phyloP scores from a whole-genome alignment of 2,113 vertebrate species.

The Stigmatopora argus region DNA sequence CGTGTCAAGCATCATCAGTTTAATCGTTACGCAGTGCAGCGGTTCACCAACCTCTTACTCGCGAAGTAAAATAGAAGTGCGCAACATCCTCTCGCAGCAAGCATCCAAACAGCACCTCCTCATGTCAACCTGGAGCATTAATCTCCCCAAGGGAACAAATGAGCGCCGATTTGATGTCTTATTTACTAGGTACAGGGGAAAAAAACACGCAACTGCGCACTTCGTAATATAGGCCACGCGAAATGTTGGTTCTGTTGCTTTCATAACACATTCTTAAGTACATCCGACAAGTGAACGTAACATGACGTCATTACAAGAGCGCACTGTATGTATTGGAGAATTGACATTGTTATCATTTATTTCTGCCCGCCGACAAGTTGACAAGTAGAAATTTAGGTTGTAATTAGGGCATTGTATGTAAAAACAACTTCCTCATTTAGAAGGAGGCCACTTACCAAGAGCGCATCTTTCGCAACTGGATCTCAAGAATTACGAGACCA shows the following conservation, averaged over 20 bases:
- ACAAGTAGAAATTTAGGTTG: not conserved
- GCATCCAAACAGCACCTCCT: conserved; percentile 38
- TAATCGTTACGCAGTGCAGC: conserved; percentile 31
- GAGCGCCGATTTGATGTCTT: conserved; percentile 12
- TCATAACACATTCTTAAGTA: not conserved
- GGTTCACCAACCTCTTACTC: conserved; percentile 32
- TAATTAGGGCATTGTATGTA: not conserved
- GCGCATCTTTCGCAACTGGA: conserved; percentile 8
- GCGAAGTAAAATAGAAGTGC: conserved; percentile 65
- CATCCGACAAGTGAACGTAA: not conserved
- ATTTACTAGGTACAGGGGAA: conserved; percentile 40
- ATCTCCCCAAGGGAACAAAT: conserved; percentile 21
- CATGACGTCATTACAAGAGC: not conserved
- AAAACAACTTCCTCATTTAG: conserved; percentile 5
- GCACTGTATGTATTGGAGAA: not conserved
- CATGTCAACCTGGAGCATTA: conserved; percentile 26
- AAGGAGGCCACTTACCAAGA: conserved; percentile 26
- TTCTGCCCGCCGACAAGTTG: conserved; percentile 5
- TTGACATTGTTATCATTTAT: not conserved
- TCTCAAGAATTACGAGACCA: conserved; percentile 1
- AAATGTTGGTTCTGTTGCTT: conserved; percentile 4
- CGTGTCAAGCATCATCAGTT: conserved; percentile 1
- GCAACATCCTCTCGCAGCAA: conserved; percentile 63
- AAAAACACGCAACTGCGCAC: conserved; percentile 31
- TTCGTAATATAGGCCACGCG: conserved; percentile 4